A percentile compares a stretch with the other conserved stretches of the same genome.
Evolutionary conservation across 2,797 vertebrate species (phyloP).

Genomic region (Morus bassanus): DNA sequence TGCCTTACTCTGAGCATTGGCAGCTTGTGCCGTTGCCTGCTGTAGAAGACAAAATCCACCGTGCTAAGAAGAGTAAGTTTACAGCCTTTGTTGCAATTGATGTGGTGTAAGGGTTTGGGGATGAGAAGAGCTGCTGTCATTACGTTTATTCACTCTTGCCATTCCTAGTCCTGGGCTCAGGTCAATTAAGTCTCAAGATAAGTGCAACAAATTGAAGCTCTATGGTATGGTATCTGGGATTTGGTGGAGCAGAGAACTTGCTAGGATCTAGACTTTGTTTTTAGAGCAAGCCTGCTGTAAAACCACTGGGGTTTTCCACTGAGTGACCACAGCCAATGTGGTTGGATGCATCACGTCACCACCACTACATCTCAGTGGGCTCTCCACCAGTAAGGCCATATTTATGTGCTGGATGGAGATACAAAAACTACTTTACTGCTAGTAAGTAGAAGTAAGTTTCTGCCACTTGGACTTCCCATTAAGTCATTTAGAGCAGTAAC

Average conservation of each 20-base stretch:
- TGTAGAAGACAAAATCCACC: not conserved
- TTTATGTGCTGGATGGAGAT: not conserved
- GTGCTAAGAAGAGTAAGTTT: not conserved
- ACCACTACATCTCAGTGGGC: not conserved
- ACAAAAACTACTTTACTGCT: not conserved
- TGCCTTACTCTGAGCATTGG: not conserved
- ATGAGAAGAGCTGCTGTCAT: not conserved
- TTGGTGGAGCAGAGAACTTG: not conserved
- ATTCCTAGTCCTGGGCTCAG: not conserved
- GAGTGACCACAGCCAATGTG: not conserved
- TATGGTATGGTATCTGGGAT: not conserved
- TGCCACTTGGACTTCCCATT: not conserved
- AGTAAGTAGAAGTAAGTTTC: not conserved
- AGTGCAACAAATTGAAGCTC: accelerated
- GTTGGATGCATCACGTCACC: not conserved
- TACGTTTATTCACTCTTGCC: not conserved
- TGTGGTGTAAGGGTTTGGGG: not conserved
- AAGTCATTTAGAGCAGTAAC: not conserved
- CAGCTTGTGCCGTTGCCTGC: not conserved
- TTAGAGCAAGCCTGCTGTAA: not conserved
- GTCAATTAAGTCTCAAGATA: not conserved
- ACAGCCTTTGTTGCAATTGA: not conserved
- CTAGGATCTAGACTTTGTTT: not conserved
- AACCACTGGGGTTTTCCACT: not conserved
- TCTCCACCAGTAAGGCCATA: not conserved